Evolutionary conservation across 2,113 vertebrate species (phyloP), one percentile per base, ranked within the genome.

Genomic region (Laticauda laticaudata): DNA sequence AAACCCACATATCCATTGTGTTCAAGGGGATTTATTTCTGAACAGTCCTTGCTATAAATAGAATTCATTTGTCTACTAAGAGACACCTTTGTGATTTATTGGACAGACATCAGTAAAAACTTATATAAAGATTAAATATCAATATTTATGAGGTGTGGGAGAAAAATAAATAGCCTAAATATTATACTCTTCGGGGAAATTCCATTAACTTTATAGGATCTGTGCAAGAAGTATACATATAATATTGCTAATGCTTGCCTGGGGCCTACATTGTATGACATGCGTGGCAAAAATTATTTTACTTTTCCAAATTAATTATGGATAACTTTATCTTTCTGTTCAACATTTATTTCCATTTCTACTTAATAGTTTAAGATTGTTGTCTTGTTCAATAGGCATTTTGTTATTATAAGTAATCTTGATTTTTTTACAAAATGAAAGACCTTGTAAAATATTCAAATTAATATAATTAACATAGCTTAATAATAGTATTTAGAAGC

Each of bases 81-180:
- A 92, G 45, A 92, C 10, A 53, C 14, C 51, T 81, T 43, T 21
- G 51, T 75, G 86, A 93, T 45, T 93, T 51, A 90, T 43, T 91
- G 26, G 29, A 89, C 86, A 85, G 89, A 91, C 24, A 87, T 94
- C 93, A n/a, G 69, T 81, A 81, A 81, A 75, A 88, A 94, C 43
- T 75, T 55, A 59, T 14, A 45, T n/a, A 15, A 51, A 64, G 24
- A 90, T 43, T 48, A 69, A 61, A 93, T 34, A 0, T 53, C 93
- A 87, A 24, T 75, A 92, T 92, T 94, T 90, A 92, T 75, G 69
- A 81, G 69, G 18, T 81, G 34, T 81, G 18, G 7, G 69, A 39
- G 34, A 81, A 81, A 34, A 18, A 88, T 34, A 54, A 56, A 34
- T 39, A 34, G 29, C 20, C 56, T 56, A 23, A 56, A 89, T 55